Percentiles rank a stretch among this genome's conserved stretches.
Evolutionary conservation across 2,797 vertebrate genomes (phyloP).

Genomic region (Lepilemur ruficaudatus): DNA sequence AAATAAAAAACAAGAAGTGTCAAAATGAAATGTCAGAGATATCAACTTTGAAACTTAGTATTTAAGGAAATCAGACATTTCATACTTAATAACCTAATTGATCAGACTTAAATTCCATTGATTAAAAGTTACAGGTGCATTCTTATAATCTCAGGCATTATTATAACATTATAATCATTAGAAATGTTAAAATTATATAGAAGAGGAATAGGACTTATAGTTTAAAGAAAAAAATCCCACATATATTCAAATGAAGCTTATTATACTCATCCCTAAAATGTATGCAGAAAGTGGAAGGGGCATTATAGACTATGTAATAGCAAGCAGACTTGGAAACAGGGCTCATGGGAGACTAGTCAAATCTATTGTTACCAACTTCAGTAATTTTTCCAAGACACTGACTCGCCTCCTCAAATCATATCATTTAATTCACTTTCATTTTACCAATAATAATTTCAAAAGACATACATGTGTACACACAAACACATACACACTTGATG

Average conservation of each 20-base stretch:
- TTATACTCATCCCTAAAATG: neutral
- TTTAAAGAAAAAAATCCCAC: neutral
- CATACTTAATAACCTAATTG: neutral
- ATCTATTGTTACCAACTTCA: neutral
- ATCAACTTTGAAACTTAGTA: too few relatives aligned
- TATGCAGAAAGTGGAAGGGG: neutral
- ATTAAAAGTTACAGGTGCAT: neutral
- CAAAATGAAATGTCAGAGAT: too few relatives aligned
- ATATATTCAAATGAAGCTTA: neutral
- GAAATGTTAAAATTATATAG: neutral
- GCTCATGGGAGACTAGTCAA: neutral
- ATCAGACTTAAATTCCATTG: neutral
- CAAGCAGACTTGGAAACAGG: neutral
- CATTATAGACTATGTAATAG: neutral
- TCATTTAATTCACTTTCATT: neutral
- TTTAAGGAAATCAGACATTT: too few relatives aligned
- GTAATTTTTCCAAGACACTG: neutral
- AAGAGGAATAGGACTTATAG: neutral
- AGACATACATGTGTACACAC: neutral
- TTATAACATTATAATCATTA: neutral
- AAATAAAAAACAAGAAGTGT: too few relatives aligned
- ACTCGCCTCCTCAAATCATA: neutral
- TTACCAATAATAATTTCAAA: neutral
- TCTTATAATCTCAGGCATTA: neutral
- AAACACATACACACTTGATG: neutral